Conservation (phyloP, 1,140 invertebrate genomes). For the Lasioglossum baleicum region DNA sequence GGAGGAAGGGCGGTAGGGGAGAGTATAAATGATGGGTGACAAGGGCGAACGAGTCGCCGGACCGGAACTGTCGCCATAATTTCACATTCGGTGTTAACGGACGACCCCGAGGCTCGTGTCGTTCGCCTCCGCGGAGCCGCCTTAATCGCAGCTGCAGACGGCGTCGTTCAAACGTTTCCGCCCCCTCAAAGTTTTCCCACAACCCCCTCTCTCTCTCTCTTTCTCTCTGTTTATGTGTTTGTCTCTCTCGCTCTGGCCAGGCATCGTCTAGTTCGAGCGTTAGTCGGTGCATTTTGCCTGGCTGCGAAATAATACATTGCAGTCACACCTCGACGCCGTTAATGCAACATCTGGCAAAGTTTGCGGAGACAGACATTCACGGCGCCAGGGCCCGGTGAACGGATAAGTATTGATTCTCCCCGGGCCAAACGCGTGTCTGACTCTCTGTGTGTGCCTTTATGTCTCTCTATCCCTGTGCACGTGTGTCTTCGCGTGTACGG, state of each 20-base stretch:
- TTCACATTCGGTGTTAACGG: conserved; percentile 36
- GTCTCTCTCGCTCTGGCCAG: no score
- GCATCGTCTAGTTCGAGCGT: not conserved
- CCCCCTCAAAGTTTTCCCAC: conserved; percentile 13
- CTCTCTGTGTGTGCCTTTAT: not conserved
- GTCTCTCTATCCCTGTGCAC: not conserved
- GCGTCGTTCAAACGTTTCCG: conserved; percentile 39
- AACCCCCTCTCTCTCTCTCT: no score
- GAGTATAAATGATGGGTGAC: conserved; percentile 30
- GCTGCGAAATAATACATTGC: conserved; percentile 37
- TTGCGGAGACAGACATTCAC: conserved; percentile 32
- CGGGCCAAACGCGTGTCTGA: not conserved
- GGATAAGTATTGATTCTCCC: conserved; percentile 34
- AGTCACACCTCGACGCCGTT: conserved; percentile 31
- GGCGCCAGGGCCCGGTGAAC: not conserved
- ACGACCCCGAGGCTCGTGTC: not conserved
- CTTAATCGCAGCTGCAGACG: conserved; percentile 47
- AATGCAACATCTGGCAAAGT: conserved; percentile 44
- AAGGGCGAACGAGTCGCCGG: not conserved
- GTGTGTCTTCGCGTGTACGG: no score
- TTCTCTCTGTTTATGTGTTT: no score
- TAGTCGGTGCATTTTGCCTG: conserved; percentile 19
- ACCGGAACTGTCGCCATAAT: conserved; percentile 10
- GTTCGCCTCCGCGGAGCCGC: not conserved
- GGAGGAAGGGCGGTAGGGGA: no score